These are phyloP conservation scores for Patiria pectinifera DNA, from an alignment of 53 echinoderm and acorn worm genomes.

Conservation along the genomic window DNA sequence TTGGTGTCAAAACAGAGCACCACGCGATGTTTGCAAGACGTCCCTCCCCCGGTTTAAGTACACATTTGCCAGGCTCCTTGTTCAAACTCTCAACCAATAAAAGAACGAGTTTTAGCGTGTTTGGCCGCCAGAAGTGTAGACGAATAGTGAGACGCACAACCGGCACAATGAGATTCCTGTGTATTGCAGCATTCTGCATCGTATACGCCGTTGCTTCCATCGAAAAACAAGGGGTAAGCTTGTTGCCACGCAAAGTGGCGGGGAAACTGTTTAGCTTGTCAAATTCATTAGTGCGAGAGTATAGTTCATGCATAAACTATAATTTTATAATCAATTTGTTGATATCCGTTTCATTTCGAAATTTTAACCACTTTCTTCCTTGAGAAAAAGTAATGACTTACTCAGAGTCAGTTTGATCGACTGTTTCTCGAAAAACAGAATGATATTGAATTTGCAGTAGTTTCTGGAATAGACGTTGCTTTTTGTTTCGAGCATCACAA, in stretches of 20 bases:
- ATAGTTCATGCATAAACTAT: too few species aligned
- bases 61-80: constrained; percentile 10
- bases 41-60: constrained; percentile 24
- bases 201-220: neutral
- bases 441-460: too few species aligned
- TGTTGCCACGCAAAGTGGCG: neutral
- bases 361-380: too few species aligned
- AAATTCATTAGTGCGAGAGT: neutral
- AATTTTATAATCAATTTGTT: too few species aligned
- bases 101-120: neutral
- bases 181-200: neutral
- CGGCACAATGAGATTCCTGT: neutral
- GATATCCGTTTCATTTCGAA: too few species aligned
- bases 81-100: constrained; percentile 43
- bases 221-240: neutral
- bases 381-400: too few species aligned
- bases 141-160: neutral
- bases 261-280: too few species aligned
- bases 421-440: too few species aligned
- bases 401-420: too few species aligned
- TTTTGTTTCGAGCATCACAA: too few species aligned
- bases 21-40: neutral
- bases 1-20: neutral
- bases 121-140: neutral
- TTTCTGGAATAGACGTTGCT: too few species aligned